Percentiles rank a stretch among this genome's conserved stretches.
phyloP scores from a whole-genome alignment of 2,797 vertebrate genomes.

The Sebastes variabilis region DNA sequence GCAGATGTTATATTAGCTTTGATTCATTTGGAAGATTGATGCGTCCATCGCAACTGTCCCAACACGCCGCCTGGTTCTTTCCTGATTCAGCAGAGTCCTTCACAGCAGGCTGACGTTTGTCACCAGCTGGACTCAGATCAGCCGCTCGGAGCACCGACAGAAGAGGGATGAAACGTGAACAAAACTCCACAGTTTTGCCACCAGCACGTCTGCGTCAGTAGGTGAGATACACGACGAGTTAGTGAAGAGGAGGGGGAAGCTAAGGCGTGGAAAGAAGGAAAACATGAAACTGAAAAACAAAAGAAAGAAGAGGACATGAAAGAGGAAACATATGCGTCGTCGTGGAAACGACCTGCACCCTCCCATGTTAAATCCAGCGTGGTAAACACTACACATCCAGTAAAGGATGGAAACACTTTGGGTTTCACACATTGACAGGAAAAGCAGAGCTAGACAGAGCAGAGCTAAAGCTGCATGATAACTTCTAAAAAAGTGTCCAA shows the following conservation, averaged over 20 bases:
- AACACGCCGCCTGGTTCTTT: conserved; percentile 1
- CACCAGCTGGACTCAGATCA: conserved; percentile 46
- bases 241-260: neutral
- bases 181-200: neutral
- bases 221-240: neutral
- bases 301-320: neutral
- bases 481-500: too few species aligned
- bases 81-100: conserved; percentile 69
- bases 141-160: neutral
- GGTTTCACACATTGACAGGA: too few species aligned
- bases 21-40: conserved; percentile 71
- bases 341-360: too few species aligned
- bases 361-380: too few species aligned
- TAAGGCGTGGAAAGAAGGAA: neutral
- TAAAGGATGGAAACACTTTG: too few species aligned
- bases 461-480: too few species aligned
- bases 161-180: neutral
- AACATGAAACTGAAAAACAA: neutral
- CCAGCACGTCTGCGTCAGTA: neutral
- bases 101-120: conserved; percentile 36
- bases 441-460: too few species aligned
- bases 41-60: conserved; percentile 38
- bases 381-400: too few species aligned
- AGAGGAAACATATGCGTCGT: too few species aligned
- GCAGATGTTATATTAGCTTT: conserved; percentile 63